Evolutionary conservation across 2,888 invertebrate species (phyloP), one percentile per base, ranked within the genome.

Genomic region (Eupithecia vulgata): DNA sequence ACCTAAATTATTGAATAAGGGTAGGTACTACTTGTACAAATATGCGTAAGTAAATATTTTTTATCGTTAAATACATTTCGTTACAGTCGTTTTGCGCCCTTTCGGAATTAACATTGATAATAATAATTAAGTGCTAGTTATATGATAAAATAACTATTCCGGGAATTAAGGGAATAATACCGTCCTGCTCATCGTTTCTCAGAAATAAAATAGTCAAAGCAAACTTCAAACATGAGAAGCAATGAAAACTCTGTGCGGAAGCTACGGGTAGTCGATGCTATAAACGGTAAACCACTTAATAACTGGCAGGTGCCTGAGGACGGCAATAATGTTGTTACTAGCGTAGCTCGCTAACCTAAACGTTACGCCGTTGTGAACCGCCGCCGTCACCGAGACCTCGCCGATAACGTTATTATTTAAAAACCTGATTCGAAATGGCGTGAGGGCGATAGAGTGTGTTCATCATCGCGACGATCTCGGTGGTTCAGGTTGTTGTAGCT

Each of bases 311-410:
- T 34, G 15, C 15, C 15, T 15, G 34, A 35, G 62, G 17, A 35
- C n/a, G 34, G 35, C 35, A 62, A 62, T 62, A 62, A 62, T 17
- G 35, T 35, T 62, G 62, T 62, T 62, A 62, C 30, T 30, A 30
- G 30, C 30, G 30, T 30, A 30, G 4, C 30, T 30, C 30, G 30
- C 30, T 4, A 30, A 30, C 30, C 30, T 30, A 30, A 30, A 1
- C 30, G 30, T 30, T 30, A 30, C 30, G 30, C 4, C 30, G 30
- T 1, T 30, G 4, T 30, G 30, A 1, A 30, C 30, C 30, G 30
- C 30, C 30, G 30, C 30, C 30, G 30, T 30, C 30, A 30, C 30
- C 30, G 30, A 30, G 30, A 30, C 30, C 30, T 30, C 30, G 30
- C 4, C 30, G 30, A 30, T 30, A 30, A 30, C 30, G 30, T 3